Evolutionary conservation across 2,888 invertebrate species (phyloP), one percentile per base, ranked within the genome.

Genomic region (Epicampocera succincta): DNA sequence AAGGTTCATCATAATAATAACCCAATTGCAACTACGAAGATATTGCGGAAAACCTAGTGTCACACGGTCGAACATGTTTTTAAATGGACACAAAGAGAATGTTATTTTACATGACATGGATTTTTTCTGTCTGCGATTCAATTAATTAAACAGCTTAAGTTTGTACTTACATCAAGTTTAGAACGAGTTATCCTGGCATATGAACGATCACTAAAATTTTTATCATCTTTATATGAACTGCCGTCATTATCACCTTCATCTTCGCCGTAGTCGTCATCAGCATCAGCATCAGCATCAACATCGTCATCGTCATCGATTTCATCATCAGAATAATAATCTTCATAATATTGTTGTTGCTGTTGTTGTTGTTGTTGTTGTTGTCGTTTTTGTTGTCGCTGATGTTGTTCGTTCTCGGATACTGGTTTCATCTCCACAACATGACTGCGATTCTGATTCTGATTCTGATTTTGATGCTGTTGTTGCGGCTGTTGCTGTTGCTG

Each of bases 111-210:
- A n/a, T n/a, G n/a, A n/a, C n/a, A n/a, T n/a, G n/a, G n/a, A n/a
- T n/a, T n/a, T n/a, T n/a, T n/a, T n/a, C n/a, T n/a, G n/a, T n/a
- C n/a, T n/a, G n/a, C n/a, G n/a, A n/a, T n/a, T n/a, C n/a, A 33
- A 33, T 33, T 33, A 33, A 33, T 33, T 33, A 9, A 9, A 33
- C 9, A 9, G 33, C 33, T 8, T 17, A 46, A 17, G 1, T 29
- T 9, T 21, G 29, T 69, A 81, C 82, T 82, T 75, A 82, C 82
- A 78, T 82, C 82, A 75, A 82, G 71, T 82, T 82, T 78, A 52
- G 82, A 82, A 82, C 82, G 82, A 66, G 78, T 82, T 81, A 72
- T 84, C 74, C 81, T 73, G 63, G 83, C 83, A 83, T 83, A 83
- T 11, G 71, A 80, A 69, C 76, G 84, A 81, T 84, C 78, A 46